Conservation (phyloP, 2,113 vertebrate species). For the Quiscalus mexicanus region DNA sequence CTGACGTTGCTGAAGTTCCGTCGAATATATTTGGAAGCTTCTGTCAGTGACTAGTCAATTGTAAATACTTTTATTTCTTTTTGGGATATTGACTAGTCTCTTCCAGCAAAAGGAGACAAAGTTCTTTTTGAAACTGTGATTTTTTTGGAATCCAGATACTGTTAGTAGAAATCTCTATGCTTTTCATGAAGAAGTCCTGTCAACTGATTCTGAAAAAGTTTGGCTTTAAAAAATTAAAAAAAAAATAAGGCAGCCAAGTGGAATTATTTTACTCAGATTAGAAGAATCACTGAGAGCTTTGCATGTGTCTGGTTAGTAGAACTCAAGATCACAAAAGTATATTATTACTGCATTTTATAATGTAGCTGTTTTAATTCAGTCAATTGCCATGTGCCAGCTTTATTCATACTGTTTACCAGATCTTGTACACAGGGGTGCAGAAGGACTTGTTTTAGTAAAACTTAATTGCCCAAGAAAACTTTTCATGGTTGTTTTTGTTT, state of each 20-base stretch:
- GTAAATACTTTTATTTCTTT: slow-evolving; percentile 53
- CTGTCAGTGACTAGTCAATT: slow-evolving; percentile 43
- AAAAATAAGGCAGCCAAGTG: background rate
- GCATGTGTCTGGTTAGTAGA: slow-evolving; percentile 60
- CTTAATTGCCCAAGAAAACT: slow-evolving; percentile 15
- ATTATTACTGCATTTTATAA: slow-evolving; percentile 39
- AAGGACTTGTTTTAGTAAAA: slow-evolving; percentile 38
- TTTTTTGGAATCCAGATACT: slow-evolving; percentile 62
- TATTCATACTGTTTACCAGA: slow-evolving; percentile 68
- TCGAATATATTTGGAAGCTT: slow-evolving; percentile 29
- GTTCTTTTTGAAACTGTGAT: slow-evolving; percentile 43
- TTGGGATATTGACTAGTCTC: background rate
- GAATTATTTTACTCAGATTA: slow-evolving; percentile 55
- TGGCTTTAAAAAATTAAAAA: background rate
- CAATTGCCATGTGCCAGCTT: slow-evolving; percentile 63
- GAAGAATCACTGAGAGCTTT: slow-evolving; percentile 47
- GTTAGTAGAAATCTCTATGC: slow-evolving; percentile 36
- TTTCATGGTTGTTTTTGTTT: background rate
- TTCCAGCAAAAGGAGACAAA: background rate
- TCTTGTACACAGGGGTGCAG: slow-evolving; percentile 24
- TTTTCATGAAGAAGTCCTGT: slow-evolving; percentile 58
- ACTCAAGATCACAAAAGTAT: slow-evolving; percentile 59
- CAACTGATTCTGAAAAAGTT: slow-evolving; percentile 69
- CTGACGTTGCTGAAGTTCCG: slow-evolving; percentile 16
- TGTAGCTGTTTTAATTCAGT: slow-evolving; percentile 48